Percentiles rank a stretch among this genome's conserved stretches.
phyloP scores from a whole-genome alignment of 2,113 vertebrate genomes.

The Ciconia maguari region DNA sequence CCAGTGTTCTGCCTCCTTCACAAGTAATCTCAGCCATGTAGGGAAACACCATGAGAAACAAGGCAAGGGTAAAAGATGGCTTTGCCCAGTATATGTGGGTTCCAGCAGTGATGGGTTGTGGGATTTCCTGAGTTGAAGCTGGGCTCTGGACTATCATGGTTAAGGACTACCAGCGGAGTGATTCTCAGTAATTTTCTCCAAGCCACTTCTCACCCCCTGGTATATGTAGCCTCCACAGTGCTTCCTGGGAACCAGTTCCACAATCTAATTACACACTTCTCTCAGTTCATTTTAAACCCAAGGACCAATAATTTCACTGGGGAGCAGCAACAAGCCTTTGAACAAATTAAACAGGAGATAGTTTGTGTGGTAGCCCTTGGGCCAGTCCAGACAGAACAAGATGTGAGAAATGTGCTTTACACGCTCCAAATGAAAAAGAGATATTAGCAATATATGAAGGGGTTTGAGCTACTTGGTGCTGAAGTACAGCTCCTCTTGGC shows the following conservation, averaged over 20 bases:
- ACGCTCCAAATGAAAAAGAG: background rate
- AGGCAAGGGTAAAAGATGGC: background rate
- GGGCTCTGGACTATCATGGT: background rate
- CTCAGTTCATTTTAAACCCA: background rate
- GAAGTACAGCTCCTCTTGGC: background rate
- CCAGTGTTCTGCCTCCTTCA: background rate
- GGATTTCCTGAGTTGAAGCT: background rate
- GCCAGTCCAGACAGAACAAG: background rate
- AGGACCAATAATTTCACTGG: background rate
- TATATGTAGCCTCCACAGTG: background rate
- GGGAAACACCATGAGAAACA: background rate
- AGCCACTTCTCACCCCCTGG: background rate
- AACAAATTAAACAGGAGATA: background rate
- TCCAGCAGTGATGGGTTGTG: background rate
- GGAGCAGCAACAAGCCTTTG: background rate
- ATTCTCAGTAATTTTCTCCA: background rate
- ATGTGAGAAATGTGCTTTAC: background rate
- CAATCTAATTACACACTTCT: background rate
- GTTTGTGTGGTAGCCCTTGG: background rate
- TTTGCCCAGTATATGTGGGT: background rate
- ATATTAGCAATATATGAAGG: background rate
- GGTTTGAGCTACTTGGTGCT: background rate
- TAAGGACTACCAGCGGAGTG: background rate
- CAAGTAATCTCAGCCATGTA: background rate
- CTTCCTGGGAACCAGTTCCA: background rate